Conservation (phyloP, 2,113 vertebrate species). For the Dunckerocampus dactyliophorus region DNA sequence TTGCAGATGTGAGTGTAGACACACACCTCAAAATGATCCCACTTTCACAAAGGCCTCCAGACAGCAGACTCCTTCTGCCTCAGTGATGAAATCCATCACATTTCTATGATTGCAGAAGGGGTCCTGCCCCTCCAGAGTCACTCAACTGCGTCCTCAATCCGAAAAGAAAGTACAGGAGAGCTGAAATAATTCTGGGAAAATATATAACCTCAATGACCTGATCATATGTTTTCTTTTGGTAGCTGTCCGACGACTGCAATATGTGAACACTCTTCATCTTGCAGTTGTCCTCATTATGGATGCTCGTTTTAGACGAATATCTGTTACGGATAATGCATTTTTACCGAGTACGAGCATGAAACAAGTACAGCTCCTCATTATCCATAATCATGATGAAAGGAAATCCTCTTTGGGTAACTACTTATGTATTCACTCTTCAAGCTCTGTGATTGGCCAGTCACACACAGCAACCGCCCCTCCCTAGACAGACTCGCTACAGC, state of each 20-base stretch:
- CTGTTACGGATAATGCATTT: too few species aligned
- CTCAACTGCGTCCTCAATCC: slow-evolving; percentile 3
- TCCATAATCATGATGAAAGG: too few species aligned
- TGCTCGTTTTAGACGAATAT: too few species aligned
- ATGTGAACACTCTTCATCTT: background rate
- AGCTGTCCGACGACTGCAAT: too few species aligned
- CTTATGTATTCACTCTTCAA: too few species aligned
- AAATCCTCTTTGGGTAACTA: too few species aligned
- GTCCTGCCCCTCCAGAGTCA: slow-evolving; percentile 3
- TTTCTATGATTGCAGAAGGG: slow-evolving; percentile 9
- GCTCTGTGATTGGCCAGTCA: too few species aligned
- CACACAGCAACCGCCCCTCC: too few species aligned
- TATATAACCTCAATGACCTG: background rate
- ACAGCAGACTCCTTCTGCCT: slow-evolving; percentile 6
- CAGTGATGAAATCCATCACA: slow-evolving; percentile 13
- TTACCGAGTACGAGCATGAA: too few species aligned
- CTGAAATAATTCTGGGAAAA: background rate
- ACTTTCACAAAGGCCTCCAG: background rate
- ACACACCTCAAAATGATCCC: background rate
- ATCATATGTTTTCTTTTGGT: background rate
- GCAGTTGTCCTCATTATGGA: too few species aligned
- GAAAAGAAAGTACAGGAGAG: background rate
- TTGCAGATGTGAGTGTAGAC: background rate
- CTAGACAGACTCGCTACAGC: too few species aligned
- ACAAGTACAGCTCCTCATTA: too few species aligned